A percentile compares a stretch with the other conserved stretches of the same genome.
Evolutionary conservation across 2,113 vertebrate genomes (phyloP).

Genomic region (Phalacrocorax pelagicus): DNA sequence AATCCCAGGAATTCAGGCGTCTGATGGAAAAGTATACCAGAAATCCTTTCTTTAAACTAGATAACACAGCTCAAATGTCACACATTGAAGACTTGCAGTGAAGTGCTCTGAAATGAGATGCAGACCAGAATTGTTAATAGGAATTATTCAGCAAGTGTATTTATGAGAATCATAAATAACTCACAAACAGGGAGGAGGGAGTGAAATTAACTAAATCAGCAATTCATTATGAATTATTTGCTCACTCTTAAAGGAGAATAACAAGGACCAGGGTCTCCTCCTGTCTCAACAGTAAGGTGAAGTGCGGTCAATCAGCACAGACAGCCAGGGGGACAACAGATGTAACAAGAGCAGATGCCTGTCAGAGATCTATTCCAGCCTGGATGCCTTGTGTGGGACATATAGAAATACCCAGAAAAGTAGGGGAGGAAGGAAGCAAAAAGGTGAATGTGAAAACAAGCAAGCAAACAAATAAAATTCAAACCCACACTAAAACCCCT

Average conservation of each 20-base stretch:
- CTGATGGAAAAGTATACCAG: background rate
- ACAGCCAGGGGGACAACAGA: background rate
- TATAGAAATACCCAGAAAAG: background rate
- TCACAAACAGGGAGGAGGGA: background rate
- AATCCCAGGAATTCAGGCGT: background rate
- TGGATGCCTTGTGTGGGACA: background rate
- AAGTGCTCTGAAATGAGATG: conserved; percentile 25
- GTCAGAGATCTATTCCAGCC: background rate
- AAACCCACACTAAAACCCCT: background rate
- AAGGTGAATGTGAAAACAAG: background rate
- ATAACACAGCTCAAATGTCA: conserved; percentile 9
- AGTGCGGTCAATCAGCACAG: background rate
- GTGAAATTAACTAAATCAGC: conserved; percentile 37
- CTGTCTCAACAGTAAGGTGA: background rate
- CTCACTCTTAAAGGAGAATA: background rate
- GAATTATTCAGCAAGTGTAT: background rate
- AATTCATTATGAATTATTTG: conserved; percentile 15
- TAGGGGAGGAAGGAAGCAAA: background rate
- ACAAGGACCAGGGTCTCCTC: background rate
- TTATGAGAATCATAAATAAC: conserved; percentile 51
- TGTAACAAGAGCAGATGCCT: background rate
- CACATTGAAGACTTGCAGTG: background rate
- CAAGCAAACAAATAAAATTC: background rate
- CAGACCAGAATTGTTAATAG: background rate
- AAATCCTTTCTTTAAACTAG: background rate